Evolutionary conservation across 2,797 vertebrate species (phyloP).

Genomic region (Microctenopoma stevenorrisi): DNA sequence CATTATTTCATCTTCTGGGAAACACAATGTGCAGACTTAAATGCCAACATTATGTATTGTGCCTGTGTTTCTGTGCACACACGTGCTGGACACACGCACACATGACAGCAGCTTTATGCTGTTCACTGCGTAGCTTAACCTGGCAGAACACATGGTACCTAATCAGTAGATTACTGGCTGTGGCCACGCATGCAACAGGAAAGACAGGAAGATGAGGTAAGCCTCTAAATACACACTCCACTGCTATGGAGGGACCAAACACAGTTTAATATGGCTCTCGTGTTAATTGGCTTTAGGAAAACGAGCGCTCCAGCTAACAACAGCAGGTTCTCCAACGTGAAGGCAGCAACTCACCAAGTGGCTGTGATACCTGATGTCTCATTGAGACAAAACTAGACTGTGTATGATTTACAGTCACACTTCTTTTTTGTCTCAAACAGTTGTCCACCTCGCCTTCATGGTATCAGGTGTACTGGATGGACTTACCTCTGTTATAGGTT

Average conservation of each 20-base stretch:
- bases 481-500: conserved; percentile 75
- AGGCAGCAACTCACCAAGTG: conserved; percentile 3
- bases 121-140: conserved; percentile 32
- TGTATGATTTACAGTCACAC: not conserved
- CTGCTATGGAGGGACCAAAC: conserved; percentile 31
- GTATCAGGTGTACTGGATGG: not conserved
- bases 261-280: conserved; percentile 71
- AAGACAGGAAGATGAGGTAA: not conserved
- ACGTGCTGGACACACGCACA: not conserved
- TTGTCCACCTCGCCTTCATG: no score
- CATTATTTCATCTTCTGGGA: no score
- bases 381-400: conserved; percentile 10
- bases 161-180: conserved; percentile 58
- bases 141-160: conserved; percentile 33
- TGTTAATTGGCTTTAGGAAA: conserved; percentile 70
- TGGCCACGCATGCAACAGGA: conserved; percentile 29
- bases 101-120: conserved; percentile 12
- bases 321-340: conserved; percentile 48
- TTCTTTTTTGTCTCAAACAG: no score
- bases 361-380: conserved; percentile 11
- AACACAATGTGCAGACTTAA: no score
- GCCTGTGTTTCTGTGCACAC: conserved; percentile 8
- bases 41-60: not conserved
- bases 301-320: conserved; percentile 25
- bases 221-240: conserved; percentile 7